These are phyloP conservation scores for Prostheceraeus crozeri DNA, from an alignment of 2,888 invertebrate species.

Conservation along the genomic window DNA sequence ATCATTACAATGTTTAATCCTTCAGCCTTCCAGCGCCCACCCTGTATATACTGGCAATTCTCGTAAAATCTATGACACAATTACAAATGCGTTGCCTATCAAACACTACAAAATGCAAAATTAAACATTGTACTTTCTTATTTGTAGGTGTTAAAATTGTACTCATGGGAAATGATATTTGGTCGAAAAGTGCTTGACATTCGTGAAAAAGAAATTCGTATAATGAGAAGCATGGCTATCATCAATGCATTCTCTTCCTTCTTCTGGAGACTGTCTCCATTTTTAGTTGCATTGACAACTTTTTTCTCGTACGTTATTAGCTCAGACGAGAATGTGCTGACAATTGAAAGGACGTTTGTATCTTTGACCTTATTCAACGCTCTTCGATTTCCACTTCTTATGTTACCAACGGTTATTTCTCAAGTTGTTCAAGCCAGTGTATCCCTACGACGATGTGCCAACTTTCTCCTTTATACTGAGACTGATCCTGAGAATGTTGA, in stretches of 20 bases:
- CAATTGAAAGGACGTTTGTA: conserved; percentile 75
- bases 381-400: conserved; percentile 74
- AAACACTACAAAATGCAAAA: no score
- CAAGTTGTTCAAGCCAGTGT: conserved; percentile 67
- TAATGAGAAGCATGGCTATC: conserved; percentile 77
- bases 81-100: no score
- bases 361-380: conserved; percentile 77
- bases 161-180: conserved; percentile 61
- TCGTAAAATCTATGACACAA: no score
- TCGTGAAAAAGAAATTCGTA: conserved; percentile 74
- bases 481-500: no score
- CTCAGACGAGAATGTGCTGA: conserved; percentile 49
- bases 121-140: not conserved
- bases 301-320: conserved; percentile 41
- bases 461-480: conserved; percentile 84
- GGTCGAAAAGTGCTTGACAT: conserved; percentile 62
- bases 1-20: no score
- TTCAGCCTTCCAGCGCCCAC: no score
- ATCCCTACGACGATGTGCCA: conserved; percentile 79
- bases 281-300: conserved; percentile 20
- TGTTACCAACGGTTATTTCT: conserved; percentile 59
- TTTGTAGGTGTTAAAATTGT: conserved; percentile 58
- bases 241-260: conserved; percentile 68
- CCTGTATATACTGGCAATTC: no score
- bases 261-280: conserved; percentile 66